Base-by-base conservation (phyloP, 1,140 invertebrate species). In the Drosophila sturtevanti region DNA sequence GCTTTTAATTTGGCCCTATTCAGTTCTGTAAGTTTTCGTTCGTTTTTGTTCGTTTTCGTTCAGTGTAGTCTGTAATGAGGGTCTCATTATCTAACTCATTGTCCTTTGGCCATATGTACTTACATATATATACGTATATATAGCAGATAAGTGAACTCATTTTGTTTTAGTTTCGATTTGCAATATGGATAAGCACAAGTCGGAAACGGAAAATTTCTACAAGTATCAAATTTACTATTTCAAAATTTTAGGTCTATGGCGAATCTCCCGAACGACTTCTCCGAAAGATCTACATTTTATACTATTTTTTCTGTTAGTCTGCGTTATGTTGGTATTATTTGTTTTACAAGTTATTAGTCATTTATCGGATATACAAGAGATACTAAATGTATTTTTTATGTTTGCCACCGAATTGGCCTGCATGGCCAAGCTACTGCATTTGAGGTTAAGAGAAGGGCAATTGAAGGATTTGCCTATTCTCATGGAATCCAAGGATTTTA, bases 361-460 rank as follows among this genome's bases (percentile, higher is more conserved):
- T 27, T 64, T 91, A 10, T 69, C 69, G 16, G 56, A 75, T 34
- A 11, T 91, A 18, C 58, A 61, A 9, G 74, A 86, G 31, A 70
- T 91, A 16, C 56, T 91, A 2, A 76, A 89, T 4, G 87, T 91
- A 12, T 86, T 91, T 58, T 86, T 80, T 11, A 78, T 91, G 59
- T 90, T 86, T 12, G 73, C 78, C 70, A 91, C 90, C 6, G 74
- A 78, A 22, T 48, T 90, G 22, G 75, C 77, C 4, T 85, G 79
- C 56, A 65, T 91, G 80, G 51, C 60, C 6, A 91, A 91, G 55
- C 38, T 80, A 16, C 18, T 90, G 18, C 72, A 51, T 16, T n/a
- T 91, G 1, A 72, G 54, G 27, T 4, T 73, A 1, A 31, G 66
- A 10, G 62, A 56, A n/a, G 6, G 9, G 0, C 35, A 63, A 0